A percentile compares a stretch with the other conserved stretches of the same genome.
Conservation (phyloP, 2,888 invertebrate genomes). For the Clepsis dumicolana region DNA sequence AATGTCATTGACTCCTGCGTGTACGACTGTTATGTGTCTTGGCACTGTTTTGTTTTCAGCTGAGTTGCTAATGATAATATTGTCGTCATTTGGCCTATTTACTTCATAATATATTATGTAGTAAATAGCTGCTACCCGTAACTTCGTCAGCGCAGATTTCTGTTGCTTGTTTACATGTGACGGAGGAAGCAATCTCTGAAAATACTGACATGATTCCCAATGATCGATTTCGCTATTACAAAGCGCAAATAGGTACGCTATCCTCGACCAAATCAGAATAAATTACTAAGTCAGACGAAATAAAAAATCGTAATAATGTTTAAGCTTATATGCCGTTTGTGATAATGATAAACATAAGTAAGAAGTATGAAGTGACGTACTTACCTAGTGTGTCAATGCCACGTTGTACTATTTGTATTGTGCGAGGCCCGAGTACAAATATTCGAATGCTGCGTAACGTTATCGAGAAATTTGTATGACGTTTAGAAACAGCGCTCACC, state of each 20-base stretch:
- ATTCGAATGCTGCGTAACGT: too few relatives aligned
- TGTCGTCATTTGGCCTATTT: neutral
- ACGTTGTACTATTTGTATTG: slow-evolving; percentile 9
- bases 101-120: neutral
- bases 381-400: slow-evolving; percentile 16
- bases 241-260: too few relatives aligned
- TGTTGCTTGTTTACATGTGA: neutral
- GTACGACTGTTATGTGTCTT: slow-evolving; percentile 13
- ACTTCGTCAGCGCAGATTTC: neutral
- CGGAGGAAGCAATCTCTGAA: neutral
- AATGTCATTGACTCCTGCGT: slow-evolving; percentile 19
- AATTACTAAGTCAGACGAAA: too few relatives aligned
- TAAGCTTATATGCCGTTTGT: too few relatives aligned
- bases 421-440: too few relatives aligned
- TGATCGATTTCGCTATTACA: too few relatives aligned
- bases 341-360: too few relatives aligned
- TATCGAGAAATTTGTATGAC: too few relatives aligned
- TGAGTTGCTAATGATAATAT: neutral
- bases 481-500: too few relatives aligned
- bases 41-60: slow-evolving; percentile 3
- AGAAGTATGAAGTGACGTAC: neutral
- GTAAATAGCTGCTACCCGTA: neutral
- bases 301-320: too few relatives aligned
- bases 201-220: too few relatives aligned
- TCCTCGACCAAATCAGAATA: too few relatives aligned